Conservation (phyloP, 2,113 vertebrate species). For the Salvelinus sp. region DNA sequence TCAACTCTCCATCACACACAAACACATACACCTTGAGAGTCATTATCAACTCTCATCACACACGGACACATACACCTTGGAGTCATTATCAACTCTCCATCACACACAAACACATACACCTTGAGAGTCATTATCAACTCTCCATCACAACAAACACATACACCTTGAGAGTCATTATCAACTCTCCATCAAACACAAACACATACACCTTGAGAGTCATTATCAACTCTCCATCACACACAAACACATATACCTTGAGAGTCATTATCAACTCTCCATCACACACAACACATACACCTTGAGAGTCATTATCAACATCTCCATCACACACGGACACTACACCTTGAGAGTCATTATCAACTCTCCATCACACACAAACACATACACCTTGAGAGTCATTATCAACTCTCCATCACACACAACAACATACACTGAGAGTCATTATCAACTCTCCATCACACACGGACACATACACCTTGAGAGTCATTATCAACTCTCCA, state of each 20-base stretch:
- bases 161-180: too few relatives aligned
- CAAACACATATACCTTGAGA: background rate
- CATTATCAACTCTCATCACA: conserved; percentile 32
- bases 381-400: background rate
- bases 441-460: conserved; percentile 27
- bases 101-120: conserved; percentile 2
- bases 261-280: conserved; percentile 37
- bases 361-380: background rate
- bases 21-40: conserved; percentile 13
- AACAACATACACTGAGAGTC: conserved; percentile 17
- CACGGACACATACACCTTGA: background rate
- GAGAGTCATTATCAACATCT: conserved; percentile 12
- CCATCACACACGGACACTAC: background rate
- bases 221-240: background rate
- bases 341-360: too few relatives aligned
- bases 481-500: conserved; percentile 12
- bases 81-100: background rate
- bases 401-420: background rate
- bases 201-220: background rate
- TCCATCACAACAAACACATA: background rate
- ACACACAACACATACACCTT: too few relatives aligned
- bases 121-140: too few relatives aligned
- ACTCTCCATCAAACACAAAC: background rate
- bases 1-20: background rate
- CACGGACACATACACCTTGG: background rate